phyloP scores from a whole-genome alignment of 1,140 invertebrate genomes.

The Saccostrea echinata region DNA sequence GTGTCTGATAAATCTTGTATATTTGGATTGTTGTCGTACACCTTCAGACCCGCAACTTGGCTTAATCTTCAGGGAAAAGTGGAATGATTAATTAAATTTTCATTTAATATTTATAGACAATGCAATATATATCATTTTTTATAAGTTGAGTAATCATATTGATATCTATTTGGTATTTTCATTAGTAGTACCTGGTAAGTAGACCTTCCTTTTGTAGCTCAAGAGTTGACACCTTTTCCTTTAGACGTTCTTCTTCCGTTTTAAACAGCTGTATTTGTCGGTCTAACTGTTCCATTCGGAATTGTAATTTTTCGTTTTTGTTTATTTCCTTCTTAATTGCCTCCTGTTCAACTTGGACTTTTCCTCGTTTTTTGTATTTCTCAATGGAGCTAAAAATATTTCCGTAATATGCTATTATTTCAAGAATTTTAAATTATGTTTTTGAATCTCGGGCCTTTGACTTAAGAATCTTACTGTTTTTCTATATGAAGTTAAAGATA shows the following conservation, averaged over 20 bases:
- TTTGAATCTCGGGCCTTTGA: too few relatives aligned
- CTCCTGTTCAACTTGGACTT: not conserved
- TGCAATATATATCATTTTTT: too few relatives aligned
- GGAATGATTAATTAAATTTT: not conserved
- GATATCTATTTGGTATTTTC: too few relatives aligned
- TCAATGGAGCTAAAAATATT: not conserved
- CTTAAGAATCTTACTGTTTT: too few relatives aligned
- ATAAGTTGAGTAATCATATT: too few relatives aligned
- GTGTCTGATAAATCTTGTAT: constrained; percentile 21
- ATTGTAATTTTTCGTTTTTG: not conserved
- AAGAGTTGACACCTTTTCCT: not conserved
- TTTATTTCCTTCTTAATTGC: not conserved
- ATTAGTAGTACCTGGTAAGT: not conserved
- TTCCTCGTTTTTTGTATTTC: not conserved
- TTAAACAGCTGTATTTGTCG: not conserved
- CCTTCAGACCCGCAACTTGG: not conserved
- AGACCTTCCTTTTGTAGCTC: constrained; percentile 13
- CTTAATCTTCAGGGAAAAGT: not conserved
- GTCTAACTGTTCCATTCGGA: not conserved
- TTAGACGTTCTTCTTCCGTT: not conserved
- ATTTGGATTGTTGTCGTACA: not conserved
- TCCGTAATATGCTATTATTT: too few relatives aligned
- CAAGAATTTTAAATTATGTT: too few relatives aligned
- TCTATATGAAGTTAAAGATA: too few relatives aligned
- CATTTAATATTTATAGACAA: not conserved